Conservation (phyloP, 2,888 invertebrate species). For the Hypselothyrea guttata region DNA sequence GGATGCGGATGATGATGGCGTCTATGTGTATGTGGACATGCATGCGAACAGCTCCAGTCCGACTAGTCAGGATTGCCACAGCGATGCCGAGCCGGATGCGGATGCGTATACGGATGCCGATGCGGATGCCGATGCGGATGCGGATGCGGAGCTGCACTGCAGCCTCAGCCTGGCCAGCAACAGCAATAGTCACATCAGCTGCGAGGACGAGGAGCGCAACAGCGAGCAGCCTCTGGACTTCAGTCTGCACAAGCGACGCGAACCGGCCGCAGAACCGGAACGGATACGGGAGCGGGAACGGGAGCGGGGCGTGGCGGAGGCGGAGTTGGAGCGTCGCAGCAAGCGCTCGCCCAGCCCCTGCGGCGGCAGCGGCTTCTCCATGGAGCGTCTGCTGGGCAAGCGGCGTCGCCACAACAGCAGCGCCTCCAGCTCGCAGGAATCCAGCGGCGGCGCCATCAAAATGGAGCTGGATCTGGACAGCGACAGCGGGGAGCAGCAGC, state of each 20-base stretch:
- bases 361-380: conserved; percentile 69
- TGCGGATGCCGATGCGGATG: too few species aligned
- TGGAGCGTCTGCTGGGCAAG: conserved; percentile 78
- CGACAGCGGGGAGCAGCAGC: conserved; percentile 22
- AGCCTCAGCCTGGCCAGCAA: conserved; percentile 53
- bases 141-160: conserved; percentile 62
- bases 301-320: conserved; percentile 7
- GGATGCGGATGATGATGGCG: conserved; percentile 69
- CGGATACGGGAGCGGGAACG: conserved; percentile 9
- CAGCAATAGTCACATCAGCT: conserved; percentile 35
- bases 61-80: conserved; percentile 75
- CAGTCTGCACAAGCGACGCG: conserved; percentile 76
- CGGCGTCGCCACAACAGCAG: conserved; percentile 60
- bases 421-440: conserved; percentile 37
- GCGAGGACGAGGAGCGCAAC: conserved; percentile 47
- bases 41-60: conserved; percentile 71
- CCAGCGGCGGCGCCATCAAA: conserved; percentile 36
- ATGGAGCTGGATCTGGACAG: conserved; percentile 60
- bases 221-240: conserved; percentile 80
- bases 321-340: conserved; percentile 7
- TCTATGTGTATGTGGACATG: conserved; percentile 71
- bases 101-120: conserved; percentile 51
- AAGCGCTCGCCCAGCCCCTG: conserved; percentile 58
- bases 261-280: conserved; percentile 4
- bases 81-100: conserved; percentile 71